These are phyloP conservation scores for Acrossocheilus wenchowensis DNA, from an alignment of 2,797 vertebrate species.

Conservation along the genomic window DNA sequence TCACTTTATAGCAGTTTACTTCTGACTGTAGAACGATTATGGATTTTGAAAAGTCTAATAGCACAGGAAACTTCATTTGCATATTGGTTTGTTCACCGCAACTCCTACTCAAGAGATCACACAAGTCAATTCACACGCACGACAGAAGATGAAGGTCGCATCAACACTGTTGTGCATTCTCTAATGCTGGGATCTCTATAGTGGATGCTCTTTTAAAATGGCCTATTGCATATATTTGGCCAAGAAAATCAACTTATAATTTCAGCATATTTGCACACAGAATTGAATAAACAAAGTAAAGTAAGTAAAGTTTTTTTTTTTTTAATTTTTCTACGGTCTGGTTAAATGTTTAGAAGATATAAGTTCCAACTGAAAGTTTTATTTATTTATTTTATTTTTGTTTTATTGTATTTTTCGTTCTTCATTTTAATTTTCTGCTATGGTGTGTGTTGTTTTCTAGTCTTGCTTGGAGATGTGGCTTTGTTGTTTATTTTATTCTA, in stretches of 20 bases:
- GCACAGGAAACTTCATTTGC: conserved; percentile 35
- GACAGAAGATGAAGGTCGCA: neutral
- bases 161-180: neutral
- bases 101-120: neutral
- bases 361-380: neutral
- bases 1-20: neutral
- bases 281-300: neutral
- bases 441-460: neutral
- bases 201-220: neutral
- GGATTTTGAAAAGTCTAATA: neutral
- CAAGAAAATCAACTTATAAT: neutral
- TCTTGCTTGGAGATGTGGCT: neutral
- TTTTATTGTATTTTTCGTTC: neutral
- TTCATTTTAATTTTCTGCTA: neutral
- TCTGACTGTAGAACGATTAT: neutral
- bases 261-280: neutral
- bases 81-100: conserved; percentile 17
- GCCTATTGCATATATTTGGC: neutral
- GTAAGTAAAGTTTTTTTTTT: conserved; percentile 5
- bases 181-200: neutral
- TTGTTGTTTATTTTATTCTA: neutral
- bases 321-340: neutral
- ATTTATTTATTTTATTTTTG: neutral
- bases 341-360: neutral
- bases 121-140: neutral